A percentile compares a stretch with the other conserved stretches of the same genome.
Conservation (phyloP, 2,113 vertebrate species). For the Suricata suricatta region DNA sequence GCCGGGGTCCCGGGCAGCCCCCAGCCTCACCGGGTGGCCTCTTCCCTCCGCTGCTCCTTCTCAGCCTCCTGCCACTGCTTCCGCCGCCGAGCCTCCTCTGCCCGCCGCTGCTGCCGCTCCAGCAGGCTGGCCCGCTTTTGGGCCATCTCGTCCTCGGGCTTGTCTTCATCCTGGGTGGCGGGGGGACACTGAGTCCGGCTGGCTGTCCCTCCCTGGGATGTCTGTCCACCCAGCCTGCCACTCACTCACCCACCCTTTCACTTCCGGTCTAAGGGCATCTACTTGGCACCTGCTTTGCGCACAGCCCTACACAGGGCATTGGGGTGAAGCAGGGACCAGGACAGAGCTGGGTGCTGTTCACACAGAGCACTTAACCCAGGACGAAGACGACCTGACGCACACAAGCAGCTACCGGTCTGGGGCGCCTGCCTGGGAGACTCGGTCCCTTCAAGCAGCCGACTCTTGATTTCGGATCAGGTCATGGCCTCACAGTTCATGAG, state of each 20-base stretch:
- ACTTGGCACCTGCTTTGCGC: not conserved
- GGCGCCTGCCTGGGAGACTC: too few species aligned
- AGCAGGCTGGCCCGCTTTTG: conserved; percentile 90
- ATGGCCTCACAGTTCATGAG: too few species aligned
- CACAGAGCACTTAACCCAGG: too few species aligned
- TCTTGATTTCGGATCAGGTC: too few species aligned
- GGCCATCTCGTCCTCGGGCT: conserved; percentile 92
- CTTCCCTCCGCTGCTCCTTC: conserved; percentile 88
- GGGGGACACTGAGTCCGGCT: not conserved
- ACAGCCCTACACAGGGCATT: not conserved
- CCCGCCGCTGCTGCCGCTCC: conserved; percentile 92
- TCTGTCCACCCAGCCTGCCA: not conserved
- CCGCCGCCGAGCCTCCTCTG: conserved; percentile 89
- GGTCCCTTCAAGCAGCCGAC: too few species aligned
- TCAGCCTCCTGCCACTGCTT: conserved; percentile 92
- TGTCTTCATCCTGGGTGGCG: conserved; percentile 85
- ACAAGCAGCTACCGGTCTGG: not conserved
- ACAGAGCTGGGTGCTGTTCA: not conserved
- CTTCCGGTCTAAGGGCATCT: not conserved
- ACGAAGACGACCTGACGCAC: rapidly evolving
- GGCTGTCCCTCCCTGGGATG: not conserved
- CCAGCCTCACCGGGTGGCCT: conserved; percentile 78
- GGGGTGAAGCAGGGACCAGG: not conserved
- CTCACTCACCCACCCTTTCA: not conserved
- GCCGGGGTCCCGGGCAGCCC: rapidly evolving